These are phyloP conservation scores for Drosophila melanosoma DNA, from an alignment of 2,888 invertebrate genomes.

Conservation along the genomic window DNA sequence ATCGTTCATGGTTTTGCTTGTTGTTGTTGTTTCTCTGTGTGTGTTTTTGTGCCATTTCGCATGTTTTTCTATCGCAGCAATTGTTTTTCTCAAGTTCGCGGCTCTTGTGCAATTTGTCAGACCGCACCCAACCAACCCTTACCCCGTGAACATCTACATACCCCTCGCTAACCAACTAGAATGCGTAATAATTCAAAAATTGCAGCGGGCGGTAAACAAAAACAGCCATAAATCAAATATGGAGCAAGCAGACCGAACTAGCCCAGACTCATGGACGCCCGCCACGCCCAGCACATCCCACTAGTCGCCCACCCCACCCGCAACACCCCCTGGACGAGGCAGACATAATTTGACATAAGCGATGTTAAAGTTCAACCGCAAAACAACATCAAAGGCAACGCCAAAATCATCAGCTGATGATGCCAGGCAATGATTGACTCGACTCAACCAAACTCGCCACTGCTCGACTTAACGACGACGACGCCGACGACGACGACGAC, in stretches of 20 bases:
- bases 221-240: constrained; percentile 71
- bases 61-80: constrained; percentile 73
- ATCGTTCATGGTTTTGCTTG: constrained; percentile 31
- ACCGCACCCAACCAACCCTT: constrained; percentile 11
- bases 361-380: constrained; percentile 80
- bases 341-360: constrained; percentile 83
- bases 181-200: constrained; percentile 75
- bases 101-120: constrained; percentile 71
- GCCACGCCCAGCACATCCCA: constrained; percentile 53
- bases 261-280: constrained; percentile 57
- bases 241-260: constrained; percentile 30
- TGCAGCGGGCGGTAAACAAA: constrained; percentile 72
- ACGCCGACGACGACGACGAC: constrained; percentile 25
- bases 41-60: constrained; percentile 46
- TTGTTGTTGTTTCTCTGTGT: constrained; percentile 18
- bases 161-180: constrained; percentile 10
- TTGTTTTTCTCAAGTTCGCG: constrained; percentile 76
- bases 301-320: constrained; percentile 3
- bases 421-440: constrained; percentile 64
- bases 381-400: constrained; percentile 62
- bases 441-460: constrained; percentile 30
- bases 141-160: not conserved
- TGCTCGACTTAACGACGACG: constrained; percentile 23
- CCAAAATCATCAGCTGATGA: constrained; percentile 54
- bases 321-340: constrained; percentile 66